Base-by-base conservation (phyloP, 1,140 invertebrate species). In the Ceratosolen fusciceps region DNA sequence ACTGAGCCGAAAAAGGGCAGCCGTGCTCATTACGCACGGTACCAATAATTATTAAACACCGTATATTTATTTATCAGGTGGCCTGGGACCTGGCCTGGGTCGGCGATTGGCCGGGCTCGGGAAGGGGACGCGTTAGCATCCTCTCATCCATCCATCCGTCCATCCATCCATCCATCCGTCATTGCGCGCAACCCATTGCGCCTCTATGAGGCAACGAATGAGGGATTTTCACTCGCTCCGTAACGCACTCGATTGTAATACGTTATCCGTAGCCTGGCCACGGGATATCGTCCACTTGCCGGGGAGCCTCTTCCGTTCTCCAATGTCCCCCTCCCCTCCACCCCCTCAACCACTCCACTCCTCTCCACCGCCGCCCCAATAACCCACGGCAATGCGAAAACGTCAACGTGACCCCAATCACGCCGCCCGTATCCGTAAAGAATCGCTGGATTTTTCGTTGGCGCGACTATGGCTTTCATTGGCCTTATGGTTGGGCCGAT, bases 1-100 rank as follows among this genome's bases (percentile, higher is more conserved):
- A 10, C 4, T 37, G 31, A n/a, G 47, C 26, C n/a, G n/a, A 68
- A 68, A 47, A 26, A 68, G 47, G 2, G 12, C 37, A 47, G 16
- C 8, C 68, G 0, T 21, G 39, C 43, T 71, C 82, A 84, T 85
- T 5, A 7, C 83, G 82, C 82, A 82, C 79, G 81, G 83, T 83
- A 85, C 83, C 84, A 82, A 84, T 83, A 84, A 83, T 83, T n/a
- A n/a, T n/a, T 82, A 80, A 80, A 31, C 80, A 83, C 83, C 83
- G 79, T 84, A 81, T 83, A 82, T 83, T 82, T 83, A 83, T 83
- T 81, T n/a, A n/a, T n/a, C n/a, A n/a, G n/a, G n/a, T n/a, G n/a
- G n/a, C n/a, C n/a, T n/a, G n/a, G n/a, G n/a, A n/a, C n/a, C n/a
- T n/a, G n/a, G n/a, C n/a, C n/a, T n/a, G n/a, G n/a, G n/a, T n/a